These are phyloP conservation scores for Dromas ardeola DNA, from an alignment of 2,113 vertebrate species.

Conservation along the genomic window DNA sequence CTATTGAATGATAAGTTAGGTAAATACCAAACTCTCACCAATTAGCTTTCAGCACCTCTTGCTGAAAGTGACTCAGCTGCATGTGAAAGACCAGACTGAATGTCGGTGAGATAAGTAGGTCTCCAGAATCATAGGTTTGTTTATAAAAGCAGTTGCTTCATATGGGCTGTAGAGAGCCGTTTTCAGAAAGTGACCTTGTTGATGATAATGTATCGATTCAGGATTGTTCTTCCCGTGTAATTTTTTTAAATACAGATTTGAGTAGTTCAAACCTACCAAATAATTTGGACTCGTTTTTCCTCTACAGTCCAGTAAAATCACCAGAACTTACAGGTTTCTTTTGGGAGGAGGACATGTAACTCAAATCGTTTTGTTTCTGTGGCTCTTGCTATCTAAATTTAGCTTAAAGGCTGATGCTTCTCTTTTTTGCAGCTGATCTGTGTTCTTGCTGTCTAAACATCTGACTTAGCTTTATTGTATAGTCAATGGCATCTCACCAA, in stretches of 20 bases:
- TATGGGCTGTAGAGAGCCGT: background rate
- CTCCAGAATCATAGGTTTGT: slow-evolving; percentile 1
- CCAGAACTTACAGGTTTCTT: background rate
- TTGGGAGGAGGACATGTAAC: background rate
- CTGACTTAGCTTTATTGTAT: background rate
- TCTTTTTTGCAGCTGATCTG: background rate
- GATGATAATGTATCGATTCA: background rate
- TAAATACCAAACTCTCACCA: background rate
- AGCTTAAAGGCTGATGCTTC: background rate
- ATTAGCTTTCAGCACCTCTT: slow-evolving; percentile 16
- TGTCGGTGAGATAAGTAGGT: background rate
- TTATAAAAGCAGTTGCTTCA: slow-evolving; percentile 18
- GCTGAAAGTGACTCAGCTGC: background rate
- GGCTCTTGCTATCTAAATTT: background rate
- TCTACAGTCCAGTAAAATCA: background rate
- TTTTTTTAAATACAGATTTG: background rate
- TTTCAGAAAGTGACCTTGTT: background rate
- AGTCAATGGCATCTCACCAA: background rate
- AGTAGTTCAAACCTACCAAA: background rate
- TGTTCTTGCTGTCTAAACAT: background rate
- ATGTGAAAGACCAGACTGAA: background rate
- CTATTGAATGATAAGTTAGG: background rate
- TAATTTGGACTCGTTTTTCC: background rate
- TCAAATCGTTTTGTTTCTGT: background rate
- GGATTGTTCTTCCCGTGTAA: background rate